Evolutionary conservation across 2,888 invertebrate genomes (phyloP).

Genomic region (Prosapia bicincta): DNA sequence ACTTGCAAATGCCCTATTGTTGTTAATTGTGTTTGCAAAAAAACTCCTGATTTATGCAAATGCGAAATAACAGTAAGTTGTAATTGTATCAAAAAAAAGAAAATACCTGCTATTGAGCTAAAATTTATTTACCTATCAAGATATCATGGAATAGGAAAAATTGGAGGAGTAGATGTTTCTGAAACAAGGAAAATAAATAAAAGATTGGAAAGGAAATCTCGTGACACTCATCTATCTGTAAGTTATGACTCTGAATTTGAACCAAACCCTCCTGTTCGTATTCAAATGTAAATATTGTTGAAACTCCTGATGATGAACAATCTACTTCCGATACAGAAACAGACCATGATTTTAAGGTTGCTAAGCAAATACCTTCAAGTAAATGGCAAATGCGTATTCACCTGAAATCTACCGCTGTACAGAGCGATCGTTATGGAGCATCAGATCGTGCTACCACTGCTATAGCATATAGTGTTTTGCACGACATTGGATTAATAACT

Average conservation of each 20-base stretch:
- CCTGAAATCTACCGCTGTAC: conserved; percentile 14
- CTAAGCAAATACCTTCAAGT: not conserved
- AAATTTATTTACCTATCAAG: conserved; percentile 15
- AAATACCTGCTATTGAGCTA: conserved; percentile 9
- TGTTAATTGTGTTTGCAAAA: conserved; percentile 15
- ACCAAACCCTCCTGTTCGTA: no score
- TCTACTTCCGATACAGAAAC: not conserved
- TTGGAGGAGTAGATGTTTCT: conserved; percentile 6
- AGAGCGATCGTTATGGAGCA: conserved; percentile 15
- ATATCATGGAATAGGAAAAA: conserved; percentile 12
- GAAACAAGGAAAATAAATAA: conserved; percentile 6
- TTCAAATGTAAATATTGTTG: conserved; percentile 10
- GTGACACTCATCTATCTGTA: no score
- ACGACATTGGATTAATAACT: conserved; percentile 18
- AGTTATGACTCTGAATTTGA: conserved; percentile 1
- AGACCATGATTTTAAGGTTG: not conserved
- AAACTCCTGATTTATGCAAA: conserved; percentile 15
- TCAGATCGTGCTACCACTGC: conserved; percentile 20
- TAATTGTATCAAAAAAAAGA: conserved; percentile 8
- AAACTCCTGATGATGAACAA: conserved; percentile 5
- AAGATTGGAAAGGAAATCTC: conserved; percentile 3
- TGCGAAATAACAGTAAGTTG: conserved; percentile 5
- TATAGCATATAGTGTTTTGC: conserved; percentile 21
- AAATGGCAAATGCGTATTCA: conserved; percentile 15
- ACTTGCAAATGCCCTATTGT: conserved; percentile 15